Evolutionary conservation across 2,888 invertebrate species (phyloP), one percentile per base, ranked within the genome.

Genomic region (Hemistola chrysoprasaria): DNA sequence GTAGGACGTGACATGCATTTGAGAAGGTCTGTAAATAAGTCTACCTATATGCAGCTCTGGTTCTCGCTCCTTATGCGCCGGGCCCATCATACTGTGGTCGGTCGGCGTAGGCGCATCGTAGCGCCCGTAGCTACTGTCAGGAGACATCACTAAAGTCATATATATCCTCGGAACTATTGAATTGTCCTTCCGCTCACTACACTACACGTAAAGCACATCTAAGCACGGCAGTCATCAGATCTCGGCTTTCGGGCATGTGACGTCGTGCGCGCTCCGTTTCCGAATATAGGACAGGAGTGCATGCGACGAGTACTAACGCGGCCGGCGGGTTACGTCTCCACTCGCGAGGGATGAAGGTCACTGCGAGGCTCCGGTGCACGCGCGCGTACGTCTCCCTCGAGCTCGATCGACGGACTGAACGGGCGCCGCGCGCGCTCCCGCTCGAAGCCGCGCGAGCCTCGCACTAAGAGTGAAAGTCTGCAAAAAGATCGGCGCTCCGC

Each of bases 41-140:
- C 61, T 84, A 94, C 94, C 94, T 92, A 94, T 92, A 78, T 93
- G 92, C 44, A 94, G 88, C 59, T 92, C 93, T 22, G 94, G 93
- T 71, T 94, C 94, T 45, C 92, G 77, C 51, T 86, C 86, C 71
- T 80, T 79, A 50, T 79, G 83, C 56, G 65, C 72, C 52, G 84
- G 71, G 59, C 74, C 77, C 65, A 90, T 83, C 59, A 85, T 66
- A 55, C 61, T 75, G 56, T 76, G 84, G 50, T 92, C 90, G 47
- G 88, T 83, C 41, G 91, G 90, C 59, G 90, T 73, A 58, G 91
- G 90, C 76, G 80, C 78, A 69, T 87, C 88, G 65, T 85, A 88
- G 74, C 90, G 82, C 72, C 88, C 90, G 68, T 90, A 90, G 62
- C 90, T 92, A 78, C 92, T 93, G 77, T 93, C 93, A 71, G 93